Percentiles rank a stretch among this genome's conserved stretches.
Evolutionary conservation across 2,888 invertebrate genomes (phyloP).

Genomic region (Polydrusus cervinus): DNA sequence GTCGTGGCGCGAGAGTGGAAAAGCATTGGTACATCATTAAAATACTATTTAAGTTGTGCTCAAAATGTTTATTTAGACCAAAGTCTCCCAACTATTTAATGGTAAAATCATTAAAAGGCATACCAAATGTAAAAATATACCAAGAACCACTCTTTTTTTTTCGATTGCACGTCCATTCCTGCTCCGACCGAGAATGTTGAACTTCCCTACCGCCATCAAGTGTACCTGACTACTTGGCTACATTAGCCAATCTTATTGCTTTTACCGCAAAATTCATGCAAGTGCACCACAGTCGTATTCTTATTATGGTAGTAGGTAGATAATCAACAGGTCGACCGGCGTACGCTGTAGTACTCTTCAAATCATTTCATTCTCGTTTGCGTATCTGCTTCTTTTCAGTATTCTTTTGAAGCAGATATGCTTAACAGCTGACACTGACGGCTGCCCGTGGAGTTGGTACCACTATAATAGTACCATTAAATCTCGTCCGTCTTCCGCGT

Average conservation of each 20-base stretch:
- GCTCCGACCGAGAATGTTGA: conserved; percentile 15
- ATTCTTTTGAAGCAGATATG: not conserved
- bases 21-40: too few relatives aligned
- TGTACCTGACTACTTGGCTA: conserved; percentile 16
- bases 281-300: conserved; percentile 16
- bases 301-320: conserved; percentile 19
- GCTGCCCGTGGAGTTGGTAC: conserved; percentile 1
- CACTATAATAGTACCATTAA: conserved; percentile 3
- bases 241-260: conserved; percentile 21
- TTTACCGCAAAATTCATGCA: conserved; percentile 20
- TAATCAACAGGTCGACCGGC: conserved; percentile 20
- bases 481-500: not conserved
- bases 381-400: conserved; percentile 18
- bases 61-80: too few relatives aligned
- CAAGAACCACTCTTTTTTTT: conserved; percentile 8
- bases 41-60: too few relatives aligned
- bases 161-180: conserved; percentile 3
- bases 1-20: too few relatives aligned
- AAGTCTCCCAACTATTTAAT: too few relatives aligned
- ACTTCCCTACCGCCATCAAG: conserved; percentile 19
- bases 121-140: not conserved
- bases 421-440: conserved; percentile 21
- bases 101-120: too few relatives aligned
- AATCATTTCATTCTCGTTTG: conserved; percentile 22
- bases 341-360: conserved; percentile 16